A percentile compares a stretch with the other conserved stretches of the same genome.
Evolutionary conservation across 2,797 vertebrate genomes (phyloP).

Genomic region (Falco cherrug): DNA sequence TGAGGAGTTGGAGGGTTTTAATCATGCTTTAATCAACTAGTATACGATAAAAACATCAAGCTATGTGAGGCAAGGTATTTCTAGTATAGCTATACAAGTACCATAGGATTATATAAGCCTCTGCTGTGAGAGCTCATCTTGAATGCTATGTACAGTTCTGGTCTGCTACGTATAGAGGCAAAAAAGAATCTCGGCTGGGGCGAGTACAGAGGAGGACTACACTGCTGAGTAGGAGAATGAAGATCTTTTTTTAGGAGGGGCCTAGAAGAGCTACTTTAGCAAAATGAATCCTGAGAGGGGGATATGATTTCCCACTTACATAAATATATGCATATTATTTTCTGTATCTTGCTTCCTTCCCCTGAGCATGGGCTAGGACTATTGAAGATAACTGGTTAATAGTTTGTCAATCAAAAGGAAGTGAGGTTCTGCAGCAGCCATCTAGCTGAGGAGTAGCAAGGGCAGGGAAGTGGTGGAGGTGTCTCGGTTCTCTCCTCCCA

Average conservation of each 20-base stretch:
- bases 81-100: conserved; percentile 65
- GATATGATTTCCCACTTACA: conserved; percentile 19
- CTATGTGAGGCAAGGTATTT: conserved; percentile 68
- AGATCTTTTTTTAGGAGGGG: conserved; percentile 66
- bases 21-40: conserved; percentile 71
- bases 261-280: conserved; percentile 48
- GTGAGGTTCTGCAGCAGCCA: background rate
- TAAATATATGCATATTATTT: background rate
- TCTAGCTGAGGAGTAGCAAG: background rate
- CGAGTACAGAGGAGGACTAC: conserved; percentile 68
- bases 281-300: conserved; percentile 11
- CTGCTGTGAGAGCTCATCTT: conserved; percentile 59
- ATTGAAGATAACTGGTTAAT: background rate
- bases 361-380: background rate
- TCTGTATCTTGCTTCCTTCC: background rate
- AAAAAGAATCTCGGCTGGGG: conserved; percentile 69
- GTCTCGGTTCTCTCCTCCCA: background rate
- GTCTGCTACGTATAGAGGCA: conserved; percentile 52
- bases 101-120: conserved; percentile 66
- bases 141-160: conserved; percentile 57
- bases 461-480: background rate
- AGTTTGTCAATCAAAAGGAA: background rate
- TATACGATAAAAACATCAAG: conserved; percentile 64
- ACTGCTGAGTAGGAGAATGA: conserved; percentile 61
- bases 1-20: conserved; percentile 70